Evolutionary conservation across 2,113 vertebrate genomes (phyloP), one percentile per base, ranked within the genome.

Genomic region (Cepphus grylle): DNA sequence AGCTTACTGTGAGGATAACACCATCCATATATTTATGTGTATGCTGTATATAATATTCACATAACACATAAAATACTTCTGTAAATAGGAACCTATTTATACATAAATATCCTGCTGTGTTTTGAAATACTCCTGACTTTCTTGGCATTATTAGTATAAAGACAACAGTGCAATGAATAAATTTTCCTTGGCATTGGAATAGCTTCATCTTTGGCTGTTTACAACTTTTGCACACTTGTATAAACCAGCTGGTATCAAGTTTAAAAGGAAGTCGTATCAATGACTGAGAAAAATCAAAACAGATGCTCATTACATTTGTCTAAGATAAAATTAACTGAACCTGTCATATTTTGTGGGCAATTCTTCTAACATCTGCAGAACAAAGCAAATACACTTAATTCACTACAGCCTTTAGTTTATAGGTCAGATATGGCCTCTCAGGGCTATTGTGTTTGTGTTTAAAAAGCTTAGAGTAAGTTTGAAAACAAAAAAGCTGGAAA

Each of bases 251-350:
- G 91, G 92, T 97, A 97, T 98, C 97, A 96, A 97, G 96, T 98
- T 95, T 97, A 97, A 98, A 98, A 97, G 96, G 90, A 97, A 97
- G 93, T 92, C 12, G 7, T 97, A 97, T 98, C 97, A 97, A 79
- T 97, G 95, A 95, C 87, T 81, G 74, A 94, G 96, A 96, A 93
- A 98, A 98, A 97, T 90, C 96, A 97, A 98, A 98, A 97, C 97
- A 98, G 96, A 98, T 98, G 97, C 94, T 96, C 94, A 96, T 97
- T 97, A 96, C 94, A 94, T 97, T 96, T 90, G 52, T 94, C 97
- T 95, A 95, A 98, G 97, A 95, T 71, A 97, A 97, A 98, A 98
- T 97, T 97, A 97, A 97, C 96, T 96, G 95, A 97, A 98, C 94
- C 94, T 98, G 98, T 97, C 94, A 96, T 85, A 96, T 96, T 98